Evolutionary conservation across 2,797 vertebrate genomes (phyloP).

Genomic region (Pipistrellus pygmaeus): DNA sequence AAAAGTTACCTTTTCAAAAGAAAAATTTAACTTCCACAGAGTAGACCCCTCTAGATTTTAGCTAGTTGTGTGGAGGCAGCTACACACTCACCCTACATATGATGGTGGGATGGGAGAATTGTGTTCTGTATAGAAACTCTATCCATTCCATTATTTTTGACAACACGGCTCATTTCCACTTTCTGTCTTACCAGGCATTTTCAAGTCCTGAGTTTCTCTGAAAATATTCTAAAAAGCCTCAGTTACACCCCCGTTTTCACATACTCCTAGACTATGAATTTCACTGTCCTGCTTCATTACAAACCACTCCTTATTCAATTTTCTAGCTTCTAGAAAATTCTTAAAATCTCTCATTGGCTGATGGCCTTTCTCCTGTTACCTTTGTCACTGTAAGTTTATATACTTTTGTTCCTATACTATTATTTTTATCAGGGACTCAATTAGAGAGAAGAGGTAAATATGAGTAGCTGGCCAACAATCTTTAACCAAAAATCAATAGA

Average conservation of each 20-base stretch:
- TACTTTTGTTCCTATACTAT: background rate
- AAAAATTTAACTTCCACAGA: background rate
- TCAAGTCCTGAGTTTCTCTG: background rate
- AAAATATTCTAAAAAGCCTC: background rate
- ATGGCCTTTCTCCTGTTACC: background rate
- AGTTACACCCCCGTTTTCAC: background rate
- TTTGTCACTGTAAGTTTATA: background rate
- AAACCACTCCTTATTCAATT: background rate
- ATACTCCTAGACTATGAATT: background rate
- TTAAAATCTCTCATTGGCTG: background rate
- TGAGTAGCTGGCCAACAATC: background rate
- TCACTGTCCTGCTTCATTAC: background rate
- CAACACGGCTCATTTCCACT: background rate
- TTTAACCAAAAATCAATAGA: constrained; percentile 23
- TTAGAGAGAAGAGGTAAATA: background rate
- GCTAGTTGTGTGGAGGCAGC: background rate
- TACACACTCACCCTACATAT: background rate
- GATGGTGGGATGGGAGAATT: background rate
- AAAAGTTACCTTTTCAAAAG: background rate
- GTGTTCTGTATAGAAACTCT: background rate
- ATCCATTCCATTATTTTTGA: background rate
- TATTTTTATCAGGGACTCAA: background rate
- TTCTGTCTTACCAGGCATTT: background rate
- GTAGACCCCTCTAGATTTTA: background rate
- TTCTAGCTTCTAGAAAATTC: background rate